Evolutionary conservation across 37 sponge, comb jelly and placozoan genomes (phyloP), one percentile per base, ranked within the genome.

Genomic region (Mnemiopsis leidyi): DNA sequence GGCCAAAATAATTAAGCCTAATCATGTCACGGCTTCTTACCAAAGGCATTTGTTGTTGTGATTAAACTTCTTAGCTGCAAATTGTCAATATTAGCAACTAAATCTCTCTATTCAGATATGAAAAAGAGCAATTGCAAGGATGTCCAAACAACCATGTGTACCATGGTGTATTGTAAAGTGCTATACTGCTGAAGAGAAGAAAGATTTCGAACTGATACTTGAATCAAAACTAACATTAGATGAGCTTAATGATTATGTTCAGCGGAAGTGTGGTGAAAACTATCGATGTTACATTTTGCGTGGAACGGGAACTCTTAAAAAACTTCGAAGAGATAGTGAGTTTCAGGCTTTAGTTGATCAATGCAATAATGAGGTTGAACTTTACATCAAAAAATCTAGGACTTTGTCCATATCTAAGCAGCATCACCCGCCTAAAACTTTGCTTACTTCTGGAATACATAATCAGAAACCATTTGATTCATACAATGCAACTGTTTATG

Each of bases 121-220:
- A 48, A 48, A 48, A 48, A 13, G 13, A 48, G 13, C 13, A 13
- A 18, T 48, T 48, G 61, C 5, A 48, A 48, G 61, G 13, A 48
- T 48, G 61, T 48, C 61, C 13, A 48, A 48, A 13, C 61, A 69
- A n/a, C 73, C 73, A 69, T 69, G 73, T 20, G n/a, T 28, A 69
- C 73, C 73, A 28, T 69, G 73, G 73, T 69, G 73, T 69, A 20
- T 79, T 31, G 34, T 79, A 79, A 79, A 79, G 29, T 79, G 82
- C 34, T 79, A 23, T 36, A 79, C 37, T 32, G 82, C 82, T 79
- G 37, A 79, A 23, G 29, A 25, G 23, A 16, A 79, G 37, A 35
- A 16, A 31, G 82, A 79, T 36, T 79, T 79, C 34, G 37, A 35
- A 32, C 7, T 79, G 20, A 32, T 1, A 23, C 37, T 33, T 9